Evolutionary conservation across 2,113 vertebrate genomes (phyloP), one percentile per base, ranked within the genome.

Genomic region (Ifrita kowaldi): DNA sequence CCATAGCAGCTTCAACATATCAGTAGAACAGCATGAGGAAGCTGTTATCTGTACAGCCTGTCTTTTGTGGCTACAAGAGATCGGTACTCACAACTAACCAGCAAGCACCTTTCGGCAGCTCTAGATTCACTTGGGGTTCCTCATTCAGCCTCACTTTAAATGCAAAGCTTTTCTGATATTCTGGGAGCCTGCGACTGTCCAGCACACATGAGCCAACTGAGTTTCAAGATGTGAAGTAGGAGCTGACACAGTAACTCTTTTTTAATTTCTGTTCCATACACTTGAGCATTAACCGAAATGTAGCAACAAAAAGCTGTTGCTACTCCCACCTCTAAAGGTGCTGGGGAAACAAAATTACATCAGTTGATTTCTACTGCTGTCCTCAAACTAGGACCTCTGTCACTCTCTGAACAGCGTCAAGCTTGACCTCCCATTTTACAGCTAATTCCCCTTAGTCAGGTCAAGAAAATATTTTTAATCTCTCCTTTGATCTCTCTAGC

Each of bases 241-340:
- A 80, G 11, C 55, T 80, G 63, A 41, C 46, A 41, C 5, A 47
- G 21, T 30, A n/a, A 32, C 18, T 50, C 24, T 33, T 17, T 37
- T 89, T 87, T 70, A 9, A 57, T 63, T 77, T 91, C 46, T 89
- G 0, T 81, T 77, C 19, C 32, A 13, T 53, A 18, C 13, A 41
- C 1, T 3, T 60, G 8, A 90, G 7, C n/a, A 57, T 65, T 69
- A 80, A 65, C 46, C 1, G 1, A 73, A 92, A 80, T 5, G 6
- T 46, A 65, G 22, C 28, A 74, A 84, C 27, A 67, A 76, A 68
- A 90, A 59, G 0, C 17, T 59, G 7, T 70, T 78, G 19, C 23
- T 93, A 10, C 11, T 46, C 0, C 0, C 13, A 57, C 20, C 20
- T 65, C 18, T 53, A 63, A 78, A 73, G 9, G 59, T 0, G 0